Evolutionary conservation across 2,797 vertebrate species (phyloP).

Genomic region (Chelidonichthys spinosus): DNA sequence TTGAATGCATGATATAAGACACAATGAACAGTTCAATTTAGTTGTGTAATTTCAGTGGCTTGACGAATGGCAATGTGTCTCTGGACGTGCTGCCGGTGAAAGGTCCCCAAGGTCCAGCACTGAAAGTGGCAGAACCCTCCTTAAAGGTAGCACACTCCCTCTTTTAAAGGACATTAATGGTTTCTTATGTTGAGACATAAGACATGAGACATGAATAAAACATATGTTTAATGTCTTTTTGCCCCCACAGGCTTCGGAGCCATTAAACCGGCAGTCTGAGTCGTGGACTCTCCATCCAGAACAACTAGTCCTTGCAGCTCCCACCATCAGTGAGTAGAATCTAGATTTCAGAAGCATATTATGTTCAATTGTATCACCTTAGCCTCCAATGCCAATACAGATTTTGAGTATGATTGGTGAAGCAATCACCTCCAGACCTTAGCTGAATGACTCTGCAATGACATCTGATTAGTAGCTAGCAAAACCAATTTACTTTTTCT

Average conservation of each 20-base stretch:
- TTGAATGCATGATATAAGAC: not conserved
- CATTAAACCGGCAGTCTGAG: conserved; percentile 61
- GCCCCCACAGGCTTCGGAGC: conserved; percentile 50
- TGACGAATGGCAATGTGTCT: conserved; percentile 81
- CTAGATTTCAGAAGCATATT: not conserved
- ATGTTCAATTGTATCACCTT: not conserved
- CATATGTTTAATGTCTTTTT: not conserved
- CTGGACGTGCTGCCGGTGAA: conserved; percentile 96
- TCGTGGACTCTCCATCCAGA: conserved; percentile 90
- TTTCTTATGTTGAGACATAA: not conserved
- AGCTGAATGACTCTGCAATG: not conserved
- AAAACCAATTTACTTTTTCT: not conserved
- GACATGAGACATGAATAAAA: not conserved
- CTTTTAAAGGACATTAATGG: not conserved
- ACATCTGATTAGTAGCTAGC: not conserved
- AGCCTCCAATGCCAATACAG: not conserved
- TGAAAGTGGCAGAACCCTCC: conserved; percentile 69
- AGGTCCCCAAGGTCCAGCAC: conserved; percentile 89
- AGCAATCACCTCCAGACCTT: not conserved
- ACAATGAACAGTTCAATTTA: conserved; percentile 5
- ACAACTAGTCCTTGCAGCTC: conserved; percentile 85
- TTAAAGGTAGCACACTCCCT: conserved; percentile 60
- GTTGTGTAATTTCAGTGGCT: conserved; percentile 71
- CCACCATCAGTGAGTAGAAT: conserved; percentile 87
- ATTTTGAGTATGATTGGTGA: not conserved